Conservation (phyloP, 2,113 vertebrate genomes). For the Copsychus sechellarum region DNA sequence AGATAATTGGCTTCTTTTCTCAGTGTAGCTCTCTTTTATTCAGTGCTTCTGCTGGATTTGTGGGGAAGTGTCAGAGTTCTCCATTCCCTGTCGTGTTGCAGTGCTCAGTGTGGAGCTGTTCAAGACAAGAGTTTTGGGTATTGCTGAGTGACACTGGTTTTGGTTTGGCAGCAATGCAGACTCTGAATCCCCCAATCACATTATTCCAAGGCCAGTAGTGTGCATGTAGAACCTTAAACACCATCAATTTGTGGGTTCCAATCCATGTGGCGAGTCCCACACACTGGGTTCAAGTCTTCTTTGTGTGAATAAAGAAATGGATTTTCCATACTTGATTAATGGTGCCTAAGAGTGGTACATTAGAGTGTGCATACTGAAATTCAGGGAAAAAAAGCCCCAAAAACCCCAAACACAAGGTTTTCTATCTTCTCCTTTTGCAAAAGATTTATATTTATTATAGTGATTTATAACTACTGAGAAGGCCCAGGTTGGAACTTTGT, state of each 20-base stretch:
- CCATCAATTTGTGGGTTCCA: background rate
- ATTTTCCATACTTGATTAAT: background rate
- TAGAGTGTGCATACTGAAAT: background rate
- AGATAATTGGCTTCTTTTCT: background rate
- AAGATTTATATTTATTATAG: too few relatives aligned
- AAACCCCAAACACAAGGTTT: background rate
- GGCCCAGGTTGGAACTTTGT: background rate
- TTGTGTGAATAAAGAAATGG: background rate
- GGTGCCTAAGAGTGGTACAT: too few relatives aligned
- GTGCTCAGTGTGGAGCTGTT: background rate
- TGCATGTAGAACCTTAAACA: background rate
- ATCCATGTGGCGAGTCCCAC: background rate
- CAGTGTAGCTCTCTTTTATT: background rate
- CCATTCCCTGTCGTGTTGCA: background rate
- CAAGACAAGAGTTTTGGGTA: background rate
- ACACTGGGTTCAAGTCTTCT: background rate
- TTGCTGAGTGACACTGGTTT: background rate
- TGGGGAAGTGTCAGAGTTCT: background rate
- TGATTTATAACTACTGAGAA: background rate
- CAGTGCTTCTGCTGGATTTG: background rate
- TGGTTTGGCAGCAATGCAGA: background rate
- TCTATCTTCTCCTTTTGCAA: background rate
- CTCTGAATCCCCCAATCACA: background rate
- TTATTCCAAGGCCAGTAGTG: background rate
- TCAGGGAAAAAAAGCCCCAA: background rate